Evolutionary conservation across 2,113 vertebrate species (phyloP).

Genomic region (Copsychus sechellarum): DNA sequence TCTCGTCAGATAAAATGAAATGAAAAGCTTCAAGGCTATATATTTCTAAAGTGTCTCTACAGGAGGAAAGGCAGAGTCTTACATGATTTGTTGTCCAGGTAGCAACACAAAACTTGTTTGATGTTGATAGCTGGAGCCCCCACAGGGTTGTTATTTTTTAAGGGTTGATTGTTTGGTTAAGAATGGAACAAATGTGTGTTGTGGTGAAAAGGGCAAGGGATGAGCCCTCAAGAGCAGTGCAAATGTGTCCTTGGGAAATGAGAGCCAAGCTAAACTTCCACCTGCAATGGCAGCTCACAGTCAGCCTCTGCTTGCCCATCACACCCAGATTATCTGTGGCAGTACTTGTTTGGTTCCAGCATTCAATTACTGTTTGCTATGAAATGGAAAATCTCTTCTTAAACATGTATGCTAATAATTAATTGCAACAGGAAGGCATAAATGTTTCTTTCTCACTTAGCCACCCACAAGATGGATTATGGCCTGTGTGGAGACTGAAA

Average conservation of each 20-base stretch:
- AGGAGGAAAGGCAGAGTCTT: not conserved
- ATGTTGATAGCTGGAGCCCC: not conserved
- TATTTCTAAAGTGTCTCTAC: rapidly evolving
- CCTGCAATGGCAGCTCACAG: rapidly evolving
- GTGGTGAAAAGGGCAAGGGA: not conserved
- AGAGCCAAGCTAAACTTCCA: not conserved
- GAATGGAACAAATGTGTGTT: not conserved
- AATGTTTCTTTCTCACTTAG: not conserved
- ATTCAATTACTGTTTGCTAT: not conserved
- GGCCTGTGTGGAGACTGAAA: not conserved
- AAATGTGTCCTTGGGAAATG: rapidly evolving
- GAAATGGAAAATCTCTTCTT: not conserved
- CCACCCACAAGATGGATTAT: not conserved
- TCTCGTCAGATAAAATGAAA: not conserved
- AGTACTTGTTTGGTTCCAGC: not conserved
- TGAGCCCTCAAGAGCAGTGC: too few relatives aligned
- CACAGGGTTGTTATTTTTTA: not conserved
- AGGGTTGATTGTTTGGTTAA: not conserved
- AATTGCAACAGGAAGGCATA: not conserved
- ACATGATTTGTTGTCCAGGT: not conserved
- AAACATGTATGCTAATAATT: not conserved
- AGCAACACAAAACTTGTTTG: not conserved
- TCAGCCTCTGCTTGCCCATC: not conserved
- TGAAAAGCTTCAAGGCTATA: rapidly evolving
- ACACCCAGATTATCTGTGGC: not conserved